These are phyloP conservation scores for Portevinia maculata DNA, from an alignment of 2,888 invertebrate genomes.

Conservation along the genomic window DNA sequence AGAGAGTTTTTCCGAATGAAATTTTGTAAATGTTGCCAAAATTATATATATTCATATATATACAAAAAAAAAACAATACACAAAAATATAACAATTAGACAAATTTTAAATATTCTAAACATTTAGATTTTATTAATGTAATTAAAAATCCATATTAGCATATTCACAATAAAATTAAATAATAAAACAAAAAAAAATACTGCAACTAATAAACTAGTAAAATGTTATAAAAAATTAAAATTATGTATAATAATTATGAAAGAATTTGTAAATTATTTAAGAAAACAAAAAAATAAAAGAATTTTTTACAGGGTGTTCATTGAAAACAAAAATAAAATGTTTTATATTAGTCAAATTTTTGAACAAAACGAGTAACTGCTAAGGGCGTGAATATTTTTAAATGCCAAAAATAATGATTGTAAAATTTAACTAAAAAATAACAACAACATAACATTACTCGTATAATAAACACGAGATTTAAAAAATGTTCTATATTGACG, in stretches of 20 bases:
- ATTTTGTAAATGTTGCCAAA: constrained; percentile 69
- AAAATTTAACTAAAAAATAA: constrained; percentile 16
- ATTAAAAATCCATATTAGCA: constrained; percentile 23
- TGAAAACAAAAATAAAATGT: constrained; percentile 40
- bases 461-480: background rate
- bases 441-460: too few relatives aligned
- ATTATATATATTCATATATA: background rate
- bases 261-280: constrained; percentile 53
- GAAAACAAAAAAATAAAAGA: constrained; percentile 17
- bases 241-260: constrained; percentile 30
- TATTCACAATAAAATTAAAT: constrained; percentile 37
- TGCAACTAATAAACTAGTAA: constrained; percentile 51
- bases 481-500: constrained; percentile 30
- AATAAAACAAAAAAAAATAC: constrained; percentile 26
- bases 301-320: constrained; percentile 73
- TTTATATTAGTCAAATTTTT: constrained; percentile 69
- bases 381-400: constrained; percentile 44
- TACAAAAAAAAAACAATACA: constrained; percentile 10
- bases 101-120: constrained; percentile 41
- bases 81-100: constrained; percentile 5
- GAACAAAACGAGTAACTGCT: constrained; percentile 21
- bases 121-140: constrained; percentile 44
- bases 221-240: constrained; percentile 40
- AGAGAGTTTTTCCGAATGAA: background rate
- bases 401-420: constrained; percentile 21